A percentile compares a stretch with the other conserved stretches of the same genome.
phyloP scores from a whole-genome alignment of 2,797 vertebrate species.

The Orestias chungarensis region DNA sequence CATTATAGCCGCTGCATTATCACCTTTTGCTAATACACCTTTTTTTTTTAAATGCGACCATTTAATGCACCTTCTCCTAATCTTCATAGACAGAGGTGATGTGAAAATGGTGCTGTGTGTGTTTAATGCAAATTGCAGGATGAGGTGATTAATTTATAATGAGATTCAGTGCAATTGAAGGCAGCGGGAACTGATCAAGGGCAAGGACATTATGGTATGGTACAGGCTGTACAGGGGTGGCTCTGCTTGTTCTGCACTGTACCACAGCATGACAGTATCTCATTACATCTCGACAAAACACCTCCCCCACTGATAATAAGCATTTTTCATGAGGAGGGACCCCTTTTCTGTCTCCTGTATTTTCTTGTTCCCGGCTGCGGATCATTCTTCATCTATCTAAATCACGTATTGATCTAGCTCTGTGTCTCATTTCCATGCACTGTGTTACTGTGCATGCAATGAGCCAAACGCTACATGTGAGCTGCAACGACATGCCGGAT shows the following conservation, averaged over 20 bases:
- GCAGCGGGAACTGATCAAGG: slow-evolving; percentile 81
- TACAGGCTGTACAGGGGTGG: slow-evolving; percentile 77
- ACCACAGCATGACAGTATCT: slow-evolving; percentile 82
- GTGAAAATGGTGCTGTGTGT: slow-evolving; percentile 72
- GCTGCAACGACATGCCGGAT: slow-evolving; percentile 55
- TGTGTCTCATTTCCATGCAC: slow-evolving; percentile 69
- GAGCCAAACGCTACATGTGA: slow-evolving; percentile 36
- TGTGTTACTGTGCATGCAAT: slow-evolving; percentile 53
- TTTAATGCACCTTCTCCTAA: slow-evolving; percentile 78
- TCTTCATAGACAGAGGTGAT: slow-evolving; percentile 76
- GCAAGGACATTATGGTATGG: slow-evolving; percentile 79
- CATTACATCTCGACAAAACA: slow-evolving; percentile 81
- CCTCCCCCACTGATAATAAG: slow-evolving; percentile 81
- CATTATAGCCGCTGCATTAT: slow-evolving; percentile 59
- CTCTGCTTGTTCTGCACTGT: slow-evolving; percentile 80
- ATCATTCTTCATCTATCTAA: slow-evolving; percentile 74
- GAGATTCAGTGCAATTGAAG: slow-evolving; percentile 78
- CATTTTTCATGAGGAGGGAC: slow-evolving; percentile 75
- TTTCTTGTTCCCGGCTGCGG: slow-evolving; percentile 55
- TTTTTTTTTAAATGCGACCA: too few species aligned
- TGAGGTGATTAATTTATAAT: slow-evolving; percentile 83
- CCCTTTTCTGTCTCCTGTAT: slow-evolving; percentile 62
- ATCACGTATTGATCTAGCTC: slow-evolving; percentile 73
- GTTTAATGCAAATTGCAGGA: slow-evolving; percentile 81
- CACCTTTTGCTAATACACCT: slow-evolving; percentile 72